Evolutionary conservation across 1,140 invertebrate species (phyloP).

Genomic region (Pogonus chalceus): DNA sequence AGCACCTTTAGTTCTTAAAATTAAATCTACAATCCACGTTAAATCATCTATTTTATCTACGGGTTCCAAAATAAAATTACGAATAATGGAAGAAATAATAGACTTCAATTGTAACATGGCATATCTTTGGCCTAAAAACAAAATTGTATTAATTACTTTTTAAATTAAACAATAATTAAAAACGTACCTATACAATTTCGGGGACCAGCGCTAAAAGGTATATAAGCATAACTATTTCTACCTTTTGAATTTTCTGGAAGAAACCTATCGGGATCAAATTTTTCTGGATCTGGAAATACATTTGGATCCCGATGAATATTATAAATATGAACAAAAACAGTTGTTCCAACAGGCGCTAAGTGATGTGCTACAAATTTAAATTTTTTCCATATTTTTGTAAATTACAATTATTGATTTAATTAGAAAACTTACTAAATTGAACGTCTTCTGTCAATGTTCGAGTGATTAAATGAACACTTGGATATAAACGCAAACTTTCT

Average conservation of each 20-base stretch:
- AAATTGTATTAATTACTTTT: too few species aligned
- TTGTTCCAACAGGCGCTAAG: slow-evolving; percentile 29
- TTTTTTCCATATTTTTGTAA: slow-evolving; percentile 16
- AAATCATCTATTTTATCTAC: slow-evolving; percentile 10
- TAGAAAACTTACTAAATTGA: slow-evolving; percentile 15
- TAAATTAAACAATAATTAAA: neutral
- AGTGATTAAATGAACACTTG: slow-evolving; percentile 58
- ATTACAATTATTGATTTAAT: neutral
- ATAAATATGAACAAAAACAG: slow-evolving; percentile 32
- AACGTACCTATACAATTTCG: slow-evolving; percentile 19
- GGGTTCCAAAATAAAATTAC: slow-evolving; percentile 29
- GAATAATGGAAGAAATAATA: slow-evolving; percentile 39
- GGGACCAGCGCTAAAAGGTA: slow-evolving; percentile 20
- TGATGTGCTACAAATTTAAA: neutral
- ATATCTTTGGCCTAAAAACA: slow-evolving; percentile 39
- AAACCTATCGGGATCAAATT: slow-evolving; percentile 55
- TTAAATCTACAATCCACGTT: slow-evolving; percentile 11
- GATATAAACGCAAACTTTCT: slow-evolving; percentile 52
- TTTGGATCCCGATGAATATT: slow-evolving; percentile 41
- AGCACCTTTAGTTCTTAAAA: slow-evolving; percentile 8
- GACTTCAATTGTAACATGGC: slow-evolving; percentile 45
- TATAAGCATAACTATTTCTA: slow-evolving; percentile 19
- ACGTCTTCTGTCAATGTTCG: slow-evolving; percentile 42
- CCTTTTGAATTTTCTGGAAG: slow-evolving; percentile 35
- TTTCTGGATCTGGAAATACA: slow-evolving; percentile 46